Evolutionary conservation across 1,140 invertebrate genomes (phyloP), one percentile per base, ranked within the genome.

Genomic region (Drosophila auraria): DNA sequence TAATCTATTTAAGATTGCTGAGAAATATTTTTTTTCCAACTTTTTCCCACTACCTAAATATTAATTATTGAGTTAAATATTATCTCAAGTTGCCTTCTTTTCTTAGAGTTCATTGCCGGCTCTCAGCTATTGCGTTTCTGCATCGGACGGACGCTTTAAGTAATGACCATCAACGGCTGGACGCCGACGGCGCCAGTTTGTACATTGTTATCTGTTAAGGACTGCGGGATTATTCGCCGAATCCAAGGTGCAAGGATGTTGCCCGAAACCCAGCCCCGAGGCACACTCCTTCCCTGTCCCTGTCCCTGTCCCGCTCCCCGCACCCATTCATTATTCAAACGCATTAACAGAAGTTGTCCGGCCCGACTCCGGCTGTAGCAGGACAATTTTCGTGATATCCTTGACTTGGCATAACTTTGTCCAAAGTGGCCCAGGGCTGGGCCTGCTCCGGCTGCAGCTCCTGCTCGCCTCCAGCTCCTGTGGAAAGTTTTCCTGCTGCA

Each of bases 321-420:
- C 73, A 56, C n/a, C 77, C 77, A 73, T 89, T 89, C 86, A 90
- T 89, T 89, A 89, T 90, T 90, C 84, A 90, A 84, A 82, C 70
- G 84, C 87, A 90, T 89, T 89, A 89, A 84, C 84, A 82, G 75
- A 79, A 79, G 73, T 90, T 90, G 86, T 75, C 86, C 82, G 64
- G 83, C 64, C 54, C 42, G 50, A 77, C 68, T 77, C 76, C 76
- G 62, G 81, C 66, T 70, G 47, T 23, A 69, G 76, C 64, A 76
- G 62, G 83, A 87, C 80, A 87, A 80, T 87, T 77, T 78, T 68
- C 58, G 66, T 82, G 83, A 87, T 87, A 87, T 89, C 59, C 84
- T 81, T 81, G 84, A 89, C 84, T 83, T 81, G 80, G 78, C 78
- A 75, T 89, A 89, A 87, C 84, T 87, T 87, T 69, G 65, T 69